Base-by-base conservation (phyloP, 2,888 invertebrate species). In the Pteria penguin region DNA sequence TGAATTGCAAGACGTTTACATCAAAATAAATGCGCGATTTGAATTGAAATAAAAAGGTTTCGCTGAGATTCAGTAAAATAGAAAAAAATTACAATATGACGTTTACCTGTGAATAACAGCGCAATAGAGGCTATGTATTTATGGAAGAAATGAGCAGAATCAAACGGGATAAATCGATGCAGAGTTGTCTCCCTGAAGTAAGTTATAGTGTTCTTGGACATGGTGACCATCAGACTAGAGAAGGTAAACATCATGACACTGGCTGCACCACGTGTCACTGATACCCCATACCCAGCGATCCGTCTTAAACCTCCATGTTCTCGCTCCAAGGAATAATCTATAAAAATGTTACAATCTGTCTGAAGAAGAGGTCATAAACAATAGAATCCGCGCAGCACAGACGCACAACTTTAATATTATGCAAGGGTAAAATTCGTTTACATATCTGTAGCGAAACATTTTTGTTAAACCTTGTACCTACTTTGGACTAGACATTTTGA, bases 211-310 rank as follows among this genome's bases (percentile, higher is more conserved):
- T 95, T 94, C 61, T 94, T 92, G 83, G 94, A 94, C 94, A 94
- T 94, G 3, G 94, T 94, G 1, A 95, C 86, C 57, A 95, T 90
- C 11, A 95, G 90, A 2, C 94, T 92, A 2, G 94, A 93, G 88
- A 93, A 94, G 27, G 94, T 93, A 86, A 94, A 94, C 94, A 94
- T 94, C 93, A 94, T 94, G 11, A 93, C 94, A 45, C 94, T 94
- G 4, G 94, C 94, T 1, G 94, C 94, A 24, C 94, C 94, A 82
- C 94, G 90, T 2, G 94, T 94, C 55, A 94, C 86, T 3, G 94
- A 93, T 4, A 94, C 93, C 36, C 94, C 94, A 83, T 93, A 93
- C 5, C 94, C 94, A 14, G 94, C 93, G 79, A 94, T 93, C 73
- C 93, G 92, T 57, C 94, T 89, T 26, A 94, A 88, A 14, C 94